phyloP scores from a whole-genome alignment of 2,888 invertebrate genomes.

The Caenorhabditis sp. region DNA sequence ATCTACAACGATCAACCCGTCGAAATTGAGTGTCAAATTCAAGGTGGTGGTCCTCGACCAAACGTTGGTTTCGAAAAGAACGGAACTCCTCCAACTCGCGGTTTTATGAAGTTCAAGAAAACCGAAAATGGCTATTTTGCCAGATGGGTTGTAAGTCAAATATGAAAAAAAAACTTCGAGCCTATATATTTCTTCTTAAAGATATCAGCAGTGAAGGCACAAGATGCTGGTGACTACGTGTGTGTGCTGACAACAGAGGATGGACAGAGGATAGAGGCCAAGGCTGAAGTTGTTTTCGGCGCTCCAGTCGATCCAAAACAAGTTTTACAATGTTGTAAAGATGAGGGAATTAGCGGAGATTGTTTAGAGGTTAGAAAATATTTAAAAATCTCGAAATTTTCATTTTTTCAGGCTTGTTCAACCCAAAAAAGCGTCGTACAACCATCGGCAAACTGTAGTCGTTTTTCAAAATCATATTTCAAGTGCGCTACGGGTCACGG shows the following conservation, averaged over 20 bases:
- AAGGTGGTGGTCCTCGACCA: constrained; percentile 31
- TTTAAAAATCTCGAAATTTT: background rate
- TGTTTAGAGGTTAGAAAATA: background rate
- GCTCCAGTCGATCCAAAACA: constrained; percentile 42
- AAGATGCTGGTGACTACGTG: constrained; percentile 44
- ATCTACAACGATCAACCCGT: constrained; percentile 48
- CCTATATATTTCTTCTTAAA: constrained; percentile 3
- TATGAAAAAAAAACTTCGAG: background rate
- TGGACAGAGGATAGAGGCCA: constrained; percentile 9
- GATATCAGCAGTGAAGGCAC: constrained; percentile 20
- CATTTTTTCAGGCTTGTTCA: constrained; percentile 46
- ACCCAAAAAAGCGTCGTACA: constrained; percentile 32
- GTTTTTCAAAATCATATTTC: constrained; percentile 35
- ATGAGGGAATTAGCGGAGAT: constrained; percentile 31
- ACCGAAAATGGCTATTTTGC: constrained; percentile 33
- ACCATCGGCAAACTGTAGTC: constrained; percentile 30
- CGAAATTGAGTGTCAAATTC: constrained; percentile 46
- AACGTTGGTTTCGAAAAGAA: constrained; percentile 41
- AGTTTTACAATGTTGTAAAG: constrained; percentile 45
- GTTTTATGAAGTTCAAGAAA: constrained; percentile 29
- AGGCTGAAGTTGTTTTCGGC: constrained; percentile 31
- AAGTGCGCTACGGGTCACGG: constrained; percentile 51
- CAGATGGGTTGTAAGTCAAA: constrained; percentile 23
- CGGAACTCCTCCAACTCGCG: constrained; percentile 21
- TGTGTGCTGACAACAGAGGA: constrained; percentile 25